Evolutionary conservation across 2,113 vertebrate genomes (phyloP).

Genomic region (Numenius arquata): DNA sequence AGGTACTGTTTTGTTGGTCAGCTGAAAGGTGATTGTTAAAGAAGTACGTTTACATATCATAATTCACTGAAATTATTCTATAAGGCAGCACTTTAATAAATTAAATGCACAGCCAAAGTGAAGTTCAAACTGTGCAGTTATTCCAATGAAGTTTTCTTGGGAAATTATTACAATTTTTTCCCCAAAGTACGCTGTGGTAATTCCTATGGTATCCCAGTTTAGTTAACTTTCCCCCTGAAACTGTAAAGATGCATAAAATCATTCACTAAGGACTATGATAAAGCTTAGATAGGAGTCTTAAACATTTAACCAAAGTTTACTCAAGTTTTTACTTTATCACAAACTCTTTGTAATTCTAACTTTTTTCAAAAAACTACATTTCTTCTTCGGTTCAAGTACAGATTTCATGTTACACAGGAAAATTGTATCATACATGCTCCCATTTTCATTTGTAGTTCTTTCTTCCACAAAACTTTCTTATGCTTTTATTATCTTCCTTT

Average conservation of each 20-base stretch:
- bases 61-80: neutral
- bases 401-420: neutral
- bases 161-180: neutral
- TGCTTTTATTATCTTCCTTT: neutral
- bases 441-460: neutral
- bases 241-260: neutral
- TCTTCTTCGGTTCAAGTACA: neutral
- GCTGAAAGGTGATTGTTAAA: neutral
- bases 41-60: neutral
- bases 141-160: neutral
- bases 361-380: neutral
- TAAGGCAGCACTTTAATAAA: neutral
- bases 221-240: neutral
- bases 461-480: neutral
- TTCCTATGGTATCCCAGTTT: neutral
- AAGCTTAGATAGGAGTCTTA: neutral
- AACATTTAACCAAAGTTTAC: neutral
- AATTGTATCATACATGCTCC: neutral
- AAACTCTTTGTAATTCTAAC: neutral
- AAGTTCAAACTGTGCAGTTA: neutral
- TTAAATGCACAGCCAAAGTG: neutral
- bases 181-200: neutral
- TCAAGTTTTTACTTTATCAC: neutral
- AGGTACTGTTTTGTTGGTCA: neutral
- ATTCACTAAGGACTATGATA: neutral